Conservation (phyloP, 1,140 invertebrate species). For the Maniola jurtina region DNA sequence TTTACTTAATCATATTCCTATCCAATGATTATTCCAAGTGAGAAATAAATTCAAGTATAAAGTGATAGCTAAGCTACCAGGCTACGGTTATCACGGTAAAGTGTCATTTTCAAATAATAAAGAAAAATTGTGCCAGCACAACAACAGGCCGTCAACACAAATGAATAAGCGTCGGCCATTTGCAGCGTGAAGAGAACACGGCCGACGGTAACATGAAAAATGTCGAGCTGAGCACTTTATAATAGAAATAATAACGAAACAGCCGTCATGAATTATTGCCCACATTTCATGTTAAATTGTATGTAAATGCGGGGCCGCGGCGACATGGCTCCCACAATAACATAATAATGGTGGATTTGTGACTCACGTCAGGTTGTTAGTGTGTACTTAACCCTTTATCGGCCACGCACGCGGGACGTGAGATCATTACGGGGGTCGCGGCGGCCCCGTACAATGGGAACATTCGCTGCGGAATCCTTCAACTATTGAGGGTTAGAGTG, state of each 20-base stretch:
- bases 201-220: slow-evolving; percentile 60
- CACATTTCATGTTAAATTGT: slow-evolving; percentile 77
- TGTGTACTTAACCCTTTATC: slow-evolving; percentile 77
- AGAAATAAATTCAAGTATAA: no score
- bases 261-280: slow-evolving; percentile 71
- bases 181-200: slow-evolving; percentile 40
- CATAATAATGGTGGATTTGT: slow-evolving; percentile 78
- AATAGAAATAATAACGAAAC: slow-evolving; percentile 74
- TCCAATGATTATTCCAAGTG: no score
- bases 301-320: slow-evolving; percentile 70
- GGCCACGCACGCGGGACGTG: slow-evolving; percentile 73
- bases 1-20: no score
- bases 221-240: slow-evolving; percentile 65
- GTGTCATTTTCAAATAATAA: slow-evolving; percentile 7
- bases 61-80: not conserved
- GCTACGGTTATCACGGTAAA: not conserved
- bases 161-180: slow-evolving; percentile 10
- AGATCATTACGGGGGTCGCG: slow-evolving; percentile 65
- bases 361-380: slow-evolving; percentile 76
- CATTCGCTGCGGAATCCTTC: slow-evolving; percentile 43
- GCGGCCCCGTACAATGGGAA: slow-evolving; percentile 49
- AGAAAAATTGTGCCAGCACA: not conserved
- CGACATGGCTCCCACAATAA: slow-evolving; percentile 75
- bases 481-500: slow-evolving; percentile 46
- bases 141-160: slow-evolving; percentile 12